A percentile compares a stretch with the other conserved stretches of the same genome.
These are phyloP conservation scores for Saccostrea cuccullata DNA, from an alignment of 1,140 invertebrate species.

Conservation along the genomic window DNA sequence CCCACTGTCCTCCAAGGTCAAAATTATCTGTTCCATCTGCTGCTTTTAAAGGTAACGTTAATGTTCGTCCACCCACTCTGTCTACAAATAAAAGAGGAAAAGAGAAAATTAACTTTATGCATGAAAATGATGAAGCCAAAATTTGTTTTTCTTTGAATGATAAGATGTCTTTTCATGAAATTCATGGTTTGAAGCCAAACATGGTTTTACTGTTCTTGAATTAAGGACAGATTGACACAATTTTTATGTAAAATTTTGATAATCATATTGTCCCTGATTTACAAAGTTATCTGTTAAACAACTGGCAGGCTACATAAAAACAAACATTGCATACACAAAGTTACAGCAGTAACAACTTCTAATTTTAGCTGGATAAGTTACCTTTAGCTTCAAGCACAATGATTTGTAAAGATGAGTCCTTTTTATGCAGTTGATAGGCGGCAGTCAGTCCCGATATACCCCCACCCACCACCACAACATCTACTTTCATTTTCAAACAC, in stretches of 20 bases:
- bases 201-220: too few relatives aligned
- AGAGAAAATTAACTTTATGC: too few relatives aligned
- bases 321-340: too few relatives aligned
- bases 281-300: too few relatives aligned
- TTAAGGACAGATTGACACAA: too few relatives aligned
- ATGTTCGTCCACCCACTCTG: conserved; percentile 75
- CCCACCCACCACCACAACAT: conserved; percentile 73
- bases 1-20: conserved; percentile 78
- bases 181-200: too few relatives aligned
- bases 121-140: too few relatives aligned
- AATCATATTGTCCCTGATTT: too few relatives aligned
- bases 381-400: conserved; percentile 73
- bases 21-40: conserved; percentile 67
- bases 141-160: too few relatives aligned
- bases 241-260: too few relatives aligned
- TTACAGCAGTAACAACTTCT: background rate
- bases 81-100: conserved; percentile 62
- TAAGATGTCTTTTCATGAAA: too few relatives aligned
- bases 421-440: conserved; percentile 68
- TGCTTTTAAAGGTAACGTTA: conserved; percentile 68
- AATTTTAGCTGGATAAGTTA: conserved; percentile 3
- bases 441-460: conserved; percentile 73
- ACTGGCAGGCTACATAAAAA: too few relatives aligned
- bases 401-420: conserved; percentile 62
- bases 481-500: conserved; percentile 36